phyloP scores from a whole-genome alignment of 1,140 invertebrate species.

The Pollicipes pollicipes region DNA sequence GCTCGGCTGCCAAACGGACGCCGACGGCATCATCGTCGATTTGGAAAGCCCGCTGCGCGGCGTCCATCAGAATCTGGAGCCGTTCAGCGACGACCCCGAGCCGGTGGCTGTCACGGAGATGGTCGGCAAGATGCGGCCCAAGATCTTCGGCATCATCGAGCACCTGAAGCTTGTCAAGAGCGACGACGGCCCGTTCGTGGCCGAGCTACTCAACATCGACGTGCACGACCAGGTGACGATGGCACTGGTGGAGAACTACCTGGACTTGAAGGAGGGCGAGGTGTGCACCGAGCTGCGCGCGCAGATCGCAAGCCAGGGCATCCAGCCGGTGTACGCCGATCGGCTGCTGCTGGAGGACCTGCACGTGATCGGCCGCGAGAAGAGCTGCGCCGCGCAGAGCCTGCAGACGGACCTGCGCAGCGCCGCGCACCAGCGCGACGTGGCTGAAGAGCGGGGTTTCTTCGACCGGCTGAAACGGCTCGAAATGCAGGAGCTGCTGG shows the following conservation, averaged over 20 bases:
- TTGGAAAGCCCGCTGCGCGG: not conserved
- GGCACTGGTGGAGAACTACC: not conserved
- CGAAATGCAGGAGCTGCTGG: not conserved
- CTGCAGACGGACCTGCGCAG: not conserved
- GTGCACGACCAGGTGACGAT: not conserved
- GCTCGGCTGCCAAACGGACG: not conserved
- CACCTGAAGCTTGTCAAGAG: not conserved
- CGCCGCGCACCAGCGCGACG: not conserved
- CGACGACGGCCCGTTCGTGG: not conserved
- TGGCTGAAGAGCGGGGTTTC: not conserved
- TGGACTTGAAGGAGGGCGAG: not conserved
- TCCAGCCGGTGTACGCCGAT: not conserved
- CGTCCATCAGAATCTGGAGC: not conserved
- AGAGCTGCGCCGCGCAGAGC: not conserved
- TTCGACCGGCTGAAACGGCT: not conserved
- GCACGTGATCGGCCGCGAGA: not conserved
- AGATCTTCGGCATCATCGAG: constrained; percentile 3
- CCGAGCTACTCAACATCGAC: not conserved
- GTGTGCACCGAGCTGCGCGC: not conserved
- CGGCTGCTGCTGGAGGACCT: not conserved
- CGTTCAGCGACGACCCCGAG: not conserved
- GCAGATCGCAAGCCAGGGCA: not conserved
- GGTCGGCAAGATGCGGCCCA: not conserved
- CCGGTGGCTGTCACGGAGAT: not conserved
- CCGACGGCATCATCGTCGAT: not conserved